phyloP scores from a whole-genome alignment of 2,113 vertebrate genomes.

The Brachypteracias leptosomus region DNA sequence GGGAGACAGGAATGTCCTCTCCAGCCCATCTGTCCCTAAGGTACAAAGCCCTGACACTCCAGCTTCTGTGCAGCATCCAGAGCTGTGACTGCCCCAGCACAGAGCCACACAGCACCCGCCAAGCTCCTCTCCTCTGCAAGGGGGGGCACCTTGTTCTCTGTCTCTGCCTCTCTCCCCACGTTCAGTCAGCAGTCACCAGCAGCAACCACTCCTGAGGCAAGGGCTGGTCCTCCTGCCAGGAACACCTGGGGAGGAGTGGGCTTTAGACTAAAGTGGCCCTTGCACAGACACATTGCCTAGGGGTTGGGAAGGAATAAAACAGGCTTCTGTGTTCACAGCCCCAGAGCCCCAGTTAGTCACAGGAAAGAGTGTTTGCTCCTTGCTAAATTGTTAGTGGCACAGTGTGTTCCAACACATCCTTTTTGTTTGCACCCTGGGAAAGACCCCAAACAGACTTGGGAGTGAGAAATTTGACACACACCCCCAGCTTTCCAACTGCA shows the following conservation, averaged over 20 bases:
- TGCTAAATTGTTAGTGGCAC: neutral
- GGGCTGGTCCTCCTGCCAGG: neutral
- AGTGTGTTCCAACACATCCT: neutral
- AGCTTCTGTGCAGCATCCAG: neutral
- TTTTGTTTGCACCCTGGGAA: neutral
- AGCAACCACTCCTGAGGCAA: neutral
- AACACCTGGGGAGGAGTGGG: neutral
- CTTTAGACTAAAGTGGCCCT: neutral
- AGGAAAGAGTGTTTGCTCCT: neutral
- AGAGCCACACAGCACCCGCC: accelerated
- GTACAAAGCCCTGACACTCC: neutral
- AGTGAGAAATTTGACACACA: neutral
- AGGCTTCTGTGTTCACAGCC: neutral
- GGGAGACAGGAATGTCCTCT: neutral
- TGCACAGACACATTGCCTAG: neutral
- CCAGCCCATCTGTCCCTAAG: neutral
- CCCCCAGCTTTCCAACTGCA: neutral
- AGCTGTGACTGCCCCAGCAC: neutral
- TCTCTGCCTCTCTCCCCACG: neutral
- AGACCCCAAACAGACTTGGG: neutral
- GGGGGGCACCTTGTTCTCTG: neutral
- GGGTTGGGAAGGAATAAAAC: neutral
- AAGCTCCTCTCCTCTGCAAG: neutral
- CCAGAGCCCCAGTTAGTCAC: neutral
- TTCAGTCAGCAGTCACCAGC: neutral